These are phyloP conservation scores for Pelmatolapia mariae DNA, from an alignment of 2,113 vertebrate species.

Conservation along the genomic window DNA sequence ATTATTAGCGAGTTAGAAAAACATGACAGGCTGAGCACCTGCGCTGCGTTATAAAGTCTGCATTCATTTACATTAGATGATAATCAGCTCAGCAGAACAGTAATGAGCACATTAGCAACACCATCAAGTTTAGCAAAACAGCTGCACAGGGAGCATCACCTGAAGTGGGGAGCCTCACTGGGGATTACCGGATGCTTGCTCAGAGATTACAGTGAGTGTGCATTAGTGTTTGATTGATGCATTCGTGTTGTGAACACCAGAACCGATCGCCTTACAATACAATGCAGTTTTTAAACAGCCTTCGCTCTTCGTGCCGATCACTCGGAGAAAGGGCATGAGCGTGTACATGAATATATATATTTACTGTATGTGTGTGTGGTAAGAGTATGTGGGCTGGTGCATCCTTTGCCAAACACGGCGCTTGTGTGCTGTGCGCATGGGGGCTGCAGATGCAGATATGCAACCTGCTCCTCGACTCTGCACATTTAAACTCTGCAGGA, in stretches of 20 bases:
- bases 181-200: conserved; percentile 49
- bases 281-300: conserved; percentile 40
- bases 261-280: conserved; percentile 36
- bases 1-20: neutral
- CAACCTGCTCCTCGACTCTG: conserved; percentile 48
- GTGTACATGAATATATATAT: neutral
- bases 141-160: conserved; percentile 62
- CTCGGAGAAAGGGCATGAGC: neutral
- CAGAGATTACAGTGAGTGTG: conserved; percentile 50
- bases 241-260: conserved; percentile 17
- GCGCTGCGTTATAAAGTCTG: conserved; percentile 7
- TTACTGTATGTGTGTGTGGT: conserved; percentile 43
- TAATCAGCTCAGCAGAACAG: conserved; percentile 60
- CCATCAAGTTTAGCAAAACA: conserved; percentile 46
- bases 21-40: conserved; percentile 35
- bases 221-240: conserved; percentile 54
- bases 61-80: conserved; percentile 56
- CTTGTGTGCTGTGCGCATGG: neutral
- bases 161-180: conserved; percentile 42
- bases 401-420: conserved; percentile 33
- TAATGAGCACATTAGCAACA: conserved; percentile 67
- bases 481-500: conserved; percentile 23
- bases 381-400: conserved; percentile 38
- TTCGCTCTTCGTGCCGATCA: conserved; percentile 30
- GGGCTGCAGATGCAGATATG: conserved; percentile 61